Conservation (phyloP, 2,888 invertebrate genomes). For the Lasioglossum zephyrum region DNA sequence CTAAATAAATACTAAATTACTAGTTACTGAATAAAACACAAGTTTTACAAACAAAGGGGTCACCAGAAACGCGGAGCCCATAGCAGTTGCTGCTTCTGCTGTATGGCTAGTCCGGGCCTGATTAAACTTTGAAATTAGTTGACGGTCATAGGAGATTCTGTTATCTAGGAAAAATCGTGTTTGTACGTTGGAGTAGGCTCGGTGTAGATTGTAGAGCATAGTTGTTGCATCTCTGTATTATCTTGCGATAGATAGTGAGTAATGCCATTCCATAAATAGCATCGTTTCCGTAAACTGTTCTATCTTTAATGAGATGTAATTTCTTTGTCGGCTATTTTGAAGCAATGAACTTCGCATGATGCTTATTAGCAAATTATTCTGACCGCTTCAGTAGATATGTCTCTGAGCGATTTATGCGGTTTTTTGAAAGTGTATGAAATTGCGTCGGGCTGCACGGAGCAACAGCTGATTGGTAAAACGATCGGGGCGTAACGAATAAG, state of each 20-base stretch:
- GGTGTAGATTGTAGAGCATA: not conserved
- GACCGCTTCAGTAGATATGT: not conserved
- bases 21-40: too few relatives aligned
- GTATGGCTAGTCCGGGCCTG: too few relatives aligned
- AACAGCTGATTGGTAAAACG: constrained; percentile 56
- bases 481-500: constrained; percentile 11
- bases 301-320: not conserved
- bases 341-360: not conserved
- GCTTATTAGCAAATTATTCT: not conserved
- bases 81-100: too few relatives aligned
- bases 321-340: not conserved
- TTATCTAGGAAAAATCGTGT: not conserved
- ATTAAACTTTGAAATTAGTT: not conserved
- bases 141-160: not conserved
- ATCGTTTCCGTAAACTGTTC: not conserved
- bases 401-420: not conserved
- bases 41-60: too few relatives aligned
- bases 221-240: not conserved
- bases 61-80: too few relatives aligned
- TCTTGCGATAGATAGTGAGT: not conserved
- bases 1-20: too few relatives aligned
- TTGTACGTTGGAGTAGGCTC: not conserved
- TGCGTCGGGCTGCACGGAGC: not conserved
- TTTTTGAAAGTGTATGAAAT: not conserved
- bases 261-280: not conserved